Percentiles rank a stretch among this genome's conserved stretches.
These are phyloP conservation scores for Saccostrea cuccullata DNA, from an alignment of 1,140 invertebrate species.

Conservation along the genomic window DNA sequence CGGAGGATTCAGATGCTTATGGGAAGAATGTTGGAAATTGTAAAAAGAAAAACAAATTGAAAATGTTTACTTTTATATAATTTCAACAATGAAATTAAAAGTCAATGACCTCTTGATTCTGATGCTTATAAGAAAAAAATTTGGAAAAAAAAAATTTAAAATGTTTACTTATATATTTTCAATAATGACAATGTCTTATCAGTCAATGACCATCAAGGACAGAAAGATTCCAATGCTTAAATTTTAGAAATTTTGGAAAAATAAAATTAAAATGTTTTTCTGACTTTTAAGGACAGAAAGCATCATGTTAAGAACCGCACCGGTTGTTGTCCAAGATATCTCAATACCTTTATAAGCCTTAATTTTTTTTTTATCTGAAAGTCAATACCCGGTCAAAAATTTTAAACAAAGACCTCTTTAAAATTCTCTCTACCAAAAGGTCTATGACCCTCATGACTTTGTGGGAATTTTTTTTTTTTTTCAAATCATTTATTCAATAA, in stretches of 20 bases:
- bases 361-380: neutral
- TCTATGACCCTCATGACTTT: slow-evolving; percentile 9
- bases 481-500: too few species aligned
- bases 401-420: neutral
- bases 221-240: too few species aligned
- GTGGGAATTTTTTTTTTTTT: neutral
- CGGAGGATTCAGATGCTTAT: neutral
- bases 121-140: too few species aligned
- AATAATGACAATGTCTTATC: too few species aligned
- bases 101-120: neutral
- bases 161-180: too few species aligned
- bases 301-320: neutral
- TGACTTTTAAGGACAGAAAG: too few species aligned
- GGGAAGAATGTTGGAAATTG: slow-evolving; percentile 7
- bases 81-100: neutral
- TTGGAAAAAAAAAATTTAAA: too few species aligned
- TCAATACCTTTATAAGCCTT: slow-evolving; percentile 10
- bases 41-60: neutral
- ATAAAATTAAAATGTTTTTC: neutral
- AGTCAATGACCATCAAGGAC: too few species aligned
- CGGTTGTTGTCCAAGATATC: neutral
- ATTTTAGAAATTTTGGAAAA: neutral
- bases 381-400: neutral
- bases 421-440: slow-evolving; percentile 9
- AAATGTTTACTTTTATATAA: slow-evolving; percentile 9